phyloP scores from a whole-genome alignment of 2,888 invertebrate genomes.

The Nasonovia ribisnigri region DNA sequence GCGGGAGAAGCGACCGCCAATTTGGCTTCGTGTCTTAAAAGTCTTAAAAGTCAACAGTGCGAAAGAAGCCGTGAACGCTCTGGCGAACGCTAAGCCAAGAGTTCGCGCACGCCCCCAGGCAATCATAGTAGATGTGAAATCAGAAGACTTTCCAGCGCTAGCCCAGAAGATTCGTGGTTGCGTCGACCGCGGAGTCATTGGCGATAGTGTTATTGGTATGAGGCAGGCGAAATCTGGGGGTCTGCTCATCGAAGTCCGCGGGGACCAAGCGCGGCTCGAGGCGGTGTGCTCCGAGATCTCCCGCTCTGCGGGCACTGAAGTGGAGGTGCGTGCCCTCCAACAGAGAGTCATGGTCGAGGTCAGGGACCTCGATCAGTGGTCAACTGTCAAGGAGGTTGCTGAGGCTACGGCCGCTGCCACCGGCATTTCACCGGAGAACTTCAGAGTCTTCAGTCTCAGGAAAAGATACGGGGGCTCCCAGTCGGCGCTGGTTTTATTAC shows the following conservation, averaged over 20 bases:
- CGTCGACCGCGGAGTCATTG: too few species aligned
- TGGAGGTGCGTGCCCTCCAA: neutral
- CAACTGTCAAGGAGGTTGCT: neutral
- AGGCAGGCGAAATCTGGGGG: too few species aligned
- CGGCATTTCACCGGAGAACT: neutral
- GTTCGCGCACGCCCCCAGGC: too few species aligned
- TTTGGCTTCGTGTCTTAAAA: slow-evolving; percentile 24
- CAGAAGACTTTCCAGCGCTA: too few species aligned
- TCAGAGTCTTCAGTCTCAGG: neutral
- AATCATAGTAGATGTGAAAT: too few species aligned
- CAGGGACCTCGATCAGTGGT: slow-evolving; percentile 26
- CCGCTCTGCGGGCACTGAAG: neutral
- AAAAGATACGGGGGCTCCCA: slow-evolving; percentile 8
- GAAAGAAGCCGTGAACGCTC: too few species aligned
- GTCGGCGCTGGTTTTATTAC: neutral
- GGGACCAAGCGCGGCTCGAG: too few species aligned
- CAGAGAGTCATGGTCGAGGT: neutral
- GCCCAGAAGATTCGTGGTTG: too few species aligned
- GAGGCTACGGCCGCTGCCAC: neutral
- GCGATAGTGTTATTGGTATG: too few species aligned
- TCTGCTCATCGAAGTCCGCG: too few species aligned
- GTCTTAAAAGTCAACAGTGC: too few species aligned
- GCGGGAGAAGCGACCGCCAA: neutral
- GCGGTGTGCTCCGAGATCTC: neutral
- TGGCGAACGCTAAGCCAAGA: too few species aligned